phyloP scores from a whole-genome alignment of 37 sponge, comb jelly and placozoan species.

The Crambe crambe region DNA sequence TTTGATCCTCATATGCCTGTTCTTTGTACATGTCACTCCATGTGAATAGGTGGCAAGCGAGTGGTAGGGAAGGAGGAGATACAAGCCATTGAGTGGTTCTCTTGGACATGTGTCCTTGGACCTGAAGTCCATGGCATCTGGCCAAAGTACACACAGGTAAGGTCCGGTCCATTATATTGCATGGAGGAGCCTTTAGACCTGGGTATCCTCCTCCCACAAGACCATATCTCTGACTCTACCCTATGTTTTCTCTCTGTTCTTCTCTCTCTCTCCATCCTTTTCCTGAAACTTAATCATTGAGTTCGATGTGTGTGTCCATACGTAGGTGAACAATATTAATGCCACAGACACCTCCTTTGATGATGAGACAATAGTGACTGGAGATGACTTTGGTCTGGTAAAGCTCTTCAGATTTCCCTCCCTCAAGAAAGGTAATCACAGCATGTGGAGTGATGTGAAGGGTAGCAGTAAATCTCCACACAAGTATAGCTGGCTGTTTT shows the following conservation, averaged over 20 bases:
- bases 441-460: too few relatives aligned
- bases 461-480: too few relatives aligned
- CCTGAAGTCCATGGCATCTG: slow-evolving; percentile 90
- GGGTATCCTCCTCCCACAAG: too few relatives aligned
- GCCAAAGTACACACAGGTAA: slow-evolving; percentile 91
- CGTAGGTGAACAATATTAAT: slow-evolving; percentile 80
- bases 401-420: slow-evolving; percentile 94
- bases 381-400: slow-evolving; percentile 98
- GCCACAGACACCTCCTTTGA: slow-evolving; percentile 76
- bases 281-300: not conserved
- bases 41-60: slow-evolving; percentile 59
- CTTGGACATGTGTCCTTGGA: slow-evolving; percentile 88
- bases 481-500: too few relatives aligned
- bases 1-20: too few relatives aligned
- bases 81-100: slow-evolving; percentile 77
- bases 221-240: not conserved
- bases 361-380: slow-evolving; percentile 83
- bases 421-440: slow-evolving; percentile 71
- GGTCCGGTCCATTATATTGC: too few relatives aligned
- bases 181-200: too few relatives aligned
- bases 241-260: not conserved
- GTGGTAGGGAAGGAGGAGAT: slow-evolving; percentile 67
- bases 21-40: too few relatives aligned
- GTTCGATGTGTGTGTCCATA: not conserved
- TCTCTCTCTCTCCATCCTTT: not conserved